Percentiles rank a stretch among this genome's conserved stretches.
Evolutionary conservation across 2,797 vertebrate genomes (phyloP).

Genomic region (Argya squamiceps): DNA sequence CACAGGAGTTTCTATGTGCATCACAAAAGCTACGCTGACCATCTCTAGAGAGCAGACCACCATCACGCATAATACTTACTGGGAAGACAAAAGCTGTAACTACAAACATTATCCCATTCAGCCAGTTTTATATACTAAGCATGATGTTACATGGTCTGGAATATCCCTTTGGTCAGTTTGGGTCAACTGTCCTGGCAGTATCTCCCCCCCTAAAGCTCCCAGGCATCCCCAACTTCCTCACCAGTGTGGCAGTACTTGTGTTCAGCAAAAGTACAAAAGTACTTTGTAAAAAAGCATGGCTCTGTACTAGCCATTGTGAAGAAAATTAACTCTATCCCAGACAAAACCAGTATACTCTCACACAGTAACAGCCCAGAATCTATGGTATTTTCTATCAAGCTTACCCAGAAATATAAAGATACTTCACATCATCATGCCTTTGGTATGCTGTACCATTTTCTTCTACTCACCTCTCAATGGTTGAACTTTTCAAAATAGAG

Average conservation of each 20-base stretch:
- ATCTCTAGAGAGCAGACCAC: not conserved
- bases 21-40: not conserved
- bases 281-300: not conserved
- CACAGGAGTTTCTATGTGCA: not conserved
- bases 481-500: not conserved
- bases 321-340: not conserved
- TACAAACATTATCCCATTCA: not conserved
- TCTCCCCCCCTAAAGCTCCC: not conserved
- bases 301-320: not conserved
- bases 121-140: not conserved
- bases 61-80: not conserved
- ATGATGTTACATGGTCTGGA: not conserved
- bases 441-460: not conserved
- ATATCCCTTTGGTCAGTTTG: not conserved
- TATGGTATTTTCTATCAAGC: not conserved
- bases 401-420: not conserved
- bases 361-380: not conserved
- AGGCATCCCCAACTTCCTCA: too few species aligned
- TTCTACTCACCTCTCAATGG: not conserved
- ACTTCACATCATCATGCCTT: not conserved
- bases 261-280: not conserved
- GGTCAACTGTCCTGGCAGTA: too few species aligned
- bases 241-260: accelerated
- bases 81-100: not conserved
- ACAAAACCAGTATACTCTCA: not conserved